Evolutionary conservation across 2,113 vertebrate genomes (phyloP).

Genomic region (Sceloporus undulatus): DNA sequence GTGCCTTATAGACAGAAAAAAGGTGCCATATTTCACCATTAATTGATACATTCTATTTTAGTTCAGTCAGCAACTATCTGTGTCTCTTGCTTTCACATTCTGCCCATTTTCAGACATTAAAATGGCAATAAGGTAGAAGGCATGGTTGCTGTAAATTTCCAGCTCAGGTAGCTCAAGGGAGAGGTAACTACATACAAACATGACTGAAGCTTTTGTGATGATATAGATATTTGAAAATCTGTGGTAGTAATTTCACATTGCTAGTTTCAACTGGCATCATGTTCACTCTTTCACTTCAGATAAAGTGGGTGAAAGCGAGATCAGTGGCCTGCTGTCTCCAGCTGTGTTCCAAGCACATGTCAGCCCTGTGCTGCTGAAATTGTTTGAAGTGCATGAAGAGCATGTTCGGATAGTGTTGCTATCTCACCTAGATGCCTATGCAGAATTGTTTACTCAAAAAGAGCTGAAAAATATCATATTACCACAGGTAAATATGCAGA

Average conservation of each 20-base stretch:
- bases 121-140: background rate
- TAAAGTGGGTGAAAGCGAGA: slow-evolving; percentile 74
- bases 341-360: slow-evolving; percentile 89
- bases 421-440: slow-evolving; percentile 91
- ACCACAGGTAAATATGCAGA: slow-evolving; percentile 87
- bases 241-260: background rate
- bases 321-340: slow-evolving; percentile 86
- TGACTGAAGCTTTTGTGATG: background rate
- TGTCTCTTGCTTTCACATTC: background rate
- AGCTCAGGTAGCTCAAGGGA: background rate
- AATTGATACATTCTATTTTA: background rate
- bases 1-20: background rate
- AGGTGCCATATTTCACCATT: background rate
- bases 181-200: background rate
- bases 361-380: slow-evolving; percentile 90
- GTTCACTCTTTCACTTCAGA: slow-evolving; percentile 74
- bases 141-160: background rate
- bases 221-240: background rate
- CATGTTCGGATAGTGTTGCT: slow-evolving; percentile 92
- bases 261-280: background rate
- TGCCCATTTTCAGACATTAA: background rate
- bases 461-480: slow-evolving; percentile 92
- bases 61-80: background rate
- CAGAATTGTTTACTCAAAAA: slow-evolving; percentile 87
- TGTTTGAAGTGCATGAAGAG: slow-evolving; percentile 94